Base-by-base conservation (phyloP, 2,113 vertebrate genomes). In the Anthoscopus minutus region DNA sequence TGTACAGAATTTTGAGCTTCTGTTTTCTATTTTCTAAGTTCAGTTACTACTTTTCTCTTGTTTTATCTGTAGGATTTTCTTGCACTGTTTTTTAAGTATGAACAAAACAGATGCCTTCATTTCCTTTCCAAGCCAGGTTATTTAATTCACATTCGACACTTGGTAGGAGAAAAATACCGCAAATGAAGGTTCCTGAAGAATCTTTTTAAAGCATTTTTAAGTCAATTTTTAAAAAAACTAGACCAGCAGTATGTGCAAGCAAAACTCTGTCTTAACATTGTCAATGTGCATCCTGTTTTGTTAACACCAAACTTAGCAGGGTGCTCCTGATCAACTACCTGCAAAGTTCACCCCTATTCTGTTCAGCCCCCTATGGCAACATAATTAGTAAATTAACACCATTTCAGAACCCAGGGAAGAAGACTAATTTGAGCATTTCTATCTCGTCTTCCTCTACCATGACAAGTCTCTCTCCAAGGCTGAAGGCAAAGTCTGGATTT, bases 101-200 rank as follows among this genome's bases (percentile, higher is more conserved):
- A 93, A 92, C 64, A 93, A 92, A 96, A 93, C 83, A 86, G 88
- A 92, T 90, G 91, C 42, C 48, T 90, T 61, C 27, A 78, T 42
- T 95, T 92, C 91, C 94, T 88, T 93, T 95, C 91, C 82, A 90
- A 86, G 60, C 23, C 24, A 58, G 84, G 76, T 78, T 69, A 90
- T 69, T 92, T 89, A 95, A 82, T 60, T 88, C 6, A 4, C 30
- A 89, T 80, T 79, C 86, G 92, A 72, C 60, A 77, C 56, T 60
- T 70, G 42, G 47, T 11, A 69, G 33, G 42, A 61, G n/a, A 61
- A 91, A 93, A 95, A 80, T 15, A 92, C 23, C 7, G 8, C 58
- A 61, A 82, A 92, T 87, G 44, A 60, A 85, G 53, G 65, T 82
- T 89, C 65, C 61, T 40, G 37, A 80, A 93, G 76, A 10, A 45